Base-by-base conservation (phyloP, 2,888 invertebrate species). In the Mactromeris polynyma region DNA sequence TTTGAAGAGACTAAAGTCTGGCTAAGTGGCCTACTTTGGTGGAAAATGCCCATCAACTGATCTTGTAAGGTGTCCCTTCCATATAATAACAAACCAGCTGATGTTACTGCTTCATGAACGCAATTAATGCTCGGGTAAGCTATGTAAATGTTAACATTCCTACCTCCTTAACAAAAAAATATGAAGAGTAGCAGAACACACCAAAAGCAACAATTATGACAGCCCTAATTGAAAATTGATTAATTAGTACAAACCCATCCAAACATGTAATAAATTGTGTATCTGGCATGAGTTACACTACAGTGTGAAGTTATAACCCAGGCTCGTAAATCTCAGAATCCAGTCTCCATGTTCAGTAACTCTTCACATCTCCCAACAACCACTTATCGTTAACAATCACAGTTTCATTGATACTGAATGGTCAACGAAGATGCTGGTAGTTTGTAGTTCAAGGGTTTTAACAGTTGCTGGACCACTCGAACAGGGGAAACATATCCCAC, bases 221-320 rank as follows among this genome's bases (percentile, higher is more conserved):
- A 73, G 73, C 31, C 31, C 14, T 31, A 73, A 73, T 73, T 73
- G 73, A 33, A 73, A 73, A 73, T 73, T 73, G 73, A 73, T 73
- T 73, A 73, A 73, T 73, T 33, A 73, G 73, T 73, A 26, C 73
- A 73, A 73, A 73, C 73, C 36, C 73, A 73, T 73, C 36, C 33
- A 19, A 31, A 33, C 14, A 4, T 33, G 36, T 73, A 73, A 73
- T 73, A 26, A 26, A 73, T 73, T 36, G 36, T 64, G 58, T 64
- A 64, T 64, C 58, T 64, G 58, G 58, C 58, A 64, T 2, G 58
- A 9, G 58, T 51, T 14, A 14, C 51, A 51, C n/a, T 51, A 51
- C 51, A 51, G 51, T 26, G 58, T 64, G 58, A 64, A 64, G 58
- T 64, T 64, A 64, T 64, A 64, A 64, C 58, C 26, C 9, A 26